phyloP scores from a whole-genome alignment of 2,797 vertebrate genomes.

The Crypturellus tataupa region DNA sequence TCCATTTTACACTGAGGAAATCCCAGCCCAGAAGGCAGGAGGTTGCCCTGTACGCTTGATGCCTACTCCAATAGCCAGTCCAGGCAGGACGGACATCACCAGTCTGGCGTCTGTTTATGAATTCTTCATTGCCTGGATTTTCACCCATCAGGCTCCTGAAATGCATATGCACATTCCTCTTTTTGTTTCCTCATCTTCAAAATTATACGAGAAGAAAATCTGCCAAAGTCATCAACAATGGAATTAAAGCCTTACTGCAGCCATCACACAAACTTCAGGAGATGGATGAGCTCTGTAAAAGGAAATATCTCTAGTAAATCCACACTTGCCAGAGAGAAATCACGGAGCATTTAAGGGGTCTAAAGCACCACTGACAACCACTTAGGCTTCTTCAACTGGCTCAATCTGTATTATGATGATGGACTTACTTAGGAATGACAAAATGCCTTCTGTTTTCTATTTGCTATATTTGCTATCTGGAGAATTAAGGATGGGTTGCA shows the following conservation, averaged over 20 bases:
- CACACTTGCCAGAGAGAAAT: not conserved
- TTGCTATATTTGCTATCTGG: not conserved
- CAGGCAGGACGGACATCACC: not conserved
- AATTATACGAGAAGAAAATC: not conserved
- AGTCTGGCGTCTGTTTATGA: not conserved
- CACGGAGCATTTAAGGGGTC: not conserved
- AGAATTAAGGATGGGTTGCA: not conserved
- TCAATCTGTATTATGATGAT: not conserved
- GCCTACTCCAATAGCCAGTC: not conserved
- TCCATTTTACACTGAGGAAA: not conserved
- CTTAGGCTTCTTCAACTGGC: not conserved
- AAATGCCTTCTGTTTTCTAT: not conserved
- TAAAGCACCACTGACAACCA: not conserved
- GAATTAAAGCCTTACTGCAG: not conserved
- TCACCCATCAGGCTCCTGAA: not conserved
- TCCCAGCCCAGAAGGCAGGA: not conserved
- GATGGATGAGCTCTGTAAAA: not conserved
- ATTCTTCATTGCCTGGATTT: not conserved
- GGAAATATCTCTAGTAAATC: not conserved
- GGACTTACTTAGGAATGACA: not conserved
- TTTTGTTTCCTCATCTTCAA: not conserved
- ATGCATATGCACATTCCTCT: not conserved
- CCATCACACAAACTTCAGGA: not conserved
- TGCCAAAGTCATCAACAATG: not conserved
- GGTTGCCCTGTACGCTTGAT: rapidly evolving